These are phyloP conservation scores for Stegastes partitus DNA, from an alignment of 2,113 vertebrate species.

Conservation along the genomic window DNA sequence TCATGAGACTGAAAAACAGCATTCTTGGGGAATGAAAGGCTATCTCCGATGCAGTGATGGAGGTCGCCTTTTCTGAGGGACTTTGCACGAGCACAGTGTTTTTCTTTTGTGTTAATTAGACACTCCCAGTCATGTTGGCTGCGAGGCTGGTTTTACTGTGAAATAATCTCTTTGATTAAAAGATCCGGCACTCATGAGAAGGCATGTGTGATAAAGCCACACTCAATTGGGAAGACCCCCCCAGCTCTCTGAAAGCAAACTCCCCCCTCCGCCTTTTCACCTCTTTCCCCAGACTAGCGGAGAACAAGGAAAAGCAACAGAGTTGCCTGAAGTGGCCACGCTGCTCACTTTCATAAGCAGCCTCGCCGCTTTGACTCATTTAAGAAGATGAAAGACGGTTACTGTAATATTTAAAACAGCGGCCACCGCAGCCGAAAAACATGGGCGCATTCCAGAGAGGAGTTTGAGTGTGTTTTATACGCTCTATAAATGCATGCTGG, in stretches of 20 bases:
- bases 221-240: slow-evolving; percentile 60
- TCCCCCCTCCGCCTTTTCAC: slow-evolving; percentile 20
- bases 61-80: slow-evolving; percentile 59
- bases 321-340: slow-evolving; percentile 63
- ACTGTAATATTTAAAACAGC: slow-evolving; percentile 70
- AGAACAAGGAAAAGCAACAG: slow-evolving; percentile 62
- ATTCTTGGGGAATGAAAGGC: slow-evolving; percentile 27
- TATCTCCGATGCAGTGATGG: slow-evolving; percentile 58
- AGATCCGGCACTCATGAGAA: slow-evolving; percentile 70
- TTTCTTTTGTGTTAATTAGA: slow-evolving; percentile 86
- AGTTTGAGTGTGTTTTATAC: slow-evolving; percentile 60
- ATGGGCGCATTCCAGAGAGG: slow-evolving; percentile 52
- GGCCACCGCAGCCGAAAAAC: slow-evolving; percentile 64
- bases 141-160: slow-evolving; percentile 74
- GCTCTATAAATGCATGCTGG: slow-evolving; percentile 44
- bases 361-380: slow-evolving; percentile 72
- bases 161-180: slow-evolving; percentile 84
- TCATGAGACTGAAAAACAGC: slow-evolving; percentile 36
- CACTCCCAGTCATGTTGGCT: slow-evolving; percentile 72
- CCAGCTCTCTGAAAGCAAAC: slow-evolving; percentile 57
- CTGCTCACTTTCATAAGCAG: slow-evolving; percentile 68
- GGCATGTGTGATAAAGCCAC: slow-evolving; percentile 73
- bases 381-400: slow-evolving; percentile 77
- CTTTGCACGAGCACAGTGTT: slow-evolving; percentile 58
- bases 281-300: slow-evolving; percentile 58